Evolutionary conservation across 2,888 invertebrate genomes (phyloP), one percentile per base, ranked within the genome.

Genomic region (Cyclophora punctaria): DNA sequence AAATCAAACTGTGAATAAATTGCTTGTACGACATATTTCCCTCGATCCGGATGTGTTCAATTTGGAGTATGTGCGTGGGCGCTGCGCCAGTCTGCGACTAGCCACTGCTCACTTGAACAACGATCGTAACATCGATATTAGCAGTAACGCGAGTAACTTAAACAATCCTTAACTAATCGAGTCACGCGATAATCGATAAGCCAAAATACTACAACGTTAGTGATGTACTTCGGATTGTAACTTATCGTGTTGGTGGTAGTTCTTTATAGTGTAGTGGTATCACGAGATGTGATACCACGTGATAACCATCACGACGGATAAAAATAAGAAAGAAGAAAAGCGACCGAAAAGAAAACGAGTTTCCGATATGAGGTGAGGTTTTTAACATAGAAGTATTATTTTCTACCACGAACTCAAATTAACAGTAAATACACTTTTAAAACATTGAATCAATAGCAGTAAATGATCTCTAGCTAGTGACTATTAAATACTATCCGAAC

Each of bases 1-100:
- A 80, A 83, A 83, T 78, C 76, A 75, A 78, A 78, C 76, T 70
- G 79, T 79, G 66, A 63, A 80, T 77, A 87, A 69, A 90, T 90
- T 75, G 90, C 72, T 73, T 71, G 72, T 77, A 89, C 80, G 79
- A 80, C 85, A 81, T 83, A 83, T 88, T 87, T 88, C 88, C 87
- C 81, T 82, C 76, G 72, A 62, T 74, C 89, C 89, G 89, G 89
- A 89, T 88, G 83, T 73, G 69, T 77, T 81, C 88, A 89, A 89
- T 89, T 89, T 81, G 78, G 73, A 68, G 71, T 70, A 62, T 53
- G 62, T 55, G 60, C 64, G 66, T 66, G 65, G 75, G 75, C 62
- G 55, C 60, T 64, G 66, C 67, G 64, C 66, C 78, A 85, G 83
- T 85, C 66, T 66, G 60, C 69, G 65, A 71, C 75, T 71, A 70